Percentiles rank a stretch among this genome's conserved stretches.
These are phyloP conservation scores for Parotocinclus haroldoi DNA, from an alignment of 2,797 vertebrate genomes.

Conservation along the genomic window DNA sequence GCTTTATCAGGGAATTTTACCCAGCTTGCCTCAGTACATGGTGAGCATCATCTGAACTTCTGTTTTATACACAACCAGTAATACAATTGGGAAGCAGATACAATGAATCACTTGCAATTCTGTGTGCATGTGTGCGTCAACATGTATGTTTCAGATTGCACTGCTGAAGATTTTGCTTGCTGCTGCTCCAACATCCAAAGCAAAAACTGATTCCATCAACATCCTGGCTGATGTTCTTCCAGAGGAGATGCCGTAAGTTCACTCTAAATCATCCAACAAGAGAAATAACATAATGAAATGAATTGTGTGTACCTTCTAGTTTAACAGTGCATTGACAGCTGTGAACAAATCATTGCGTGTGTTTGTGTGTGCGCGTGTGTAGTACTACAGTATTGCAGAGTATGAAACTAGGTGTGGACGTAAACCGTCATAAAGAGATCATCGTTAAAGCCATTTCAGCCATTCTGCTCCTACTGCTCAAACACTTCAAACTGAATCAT, in stretches of 20 bases:
- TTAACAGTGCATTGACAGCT: neutral
- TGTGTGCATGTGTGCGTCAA: slow-evolving; percentile 3
- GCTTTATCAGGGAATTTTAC: slow-evolving; percentile 94
- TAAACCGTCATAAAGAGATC: slow-evolving; percentile 97
- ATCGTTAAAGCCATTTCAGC: slow-evolving; percentile 98
- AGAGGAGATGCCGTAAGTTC: slow-evolving; percentile 97
- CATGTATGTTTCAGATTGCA: slow-evolving; percentile 77
- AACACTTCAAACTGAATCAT: slow-evolving; percentile 99
- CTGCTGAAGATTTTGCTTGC: slow-evolving; percentile 94
- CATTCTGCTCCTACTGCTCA: slow-evolving; percentile 89
- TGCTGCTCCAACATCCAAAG: slow-evolving; percentile 96
- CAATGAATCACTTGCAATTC: too few relatives aligned
- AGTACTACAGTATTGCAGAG: slow-evolving; percentile 96
- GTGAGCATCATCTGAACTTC: slow-evolving; percentile 64
- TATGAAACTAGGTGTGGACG: slow-evolving; percentile 98
- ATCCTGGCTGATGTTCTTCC: slow-evolving; percentile 95
- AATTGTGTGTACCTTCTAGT: too few relatives aligned
- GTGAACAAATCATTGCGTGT: neutral
- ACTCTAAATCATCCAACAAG: too few relatives aligned
- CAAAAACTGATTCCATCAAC: slow-evolving; percentile 98
- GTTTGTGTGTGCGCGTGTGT: slow-evolving; percentile 12
- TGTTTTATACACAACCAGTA: too few relatives aligned
- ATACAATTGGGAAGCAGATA: too few relatives aligned
- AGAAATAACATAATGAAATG: too few relatives aligned
- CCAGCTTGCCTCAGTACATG: slow-evolving; percentile 97